A percentile compares a stretch with the other conserved stretches of the same genome.
phyloP scores from a whole-genome alignment of 64 coral and sea anemone species.

The Platygyra sinensis region DNA sequence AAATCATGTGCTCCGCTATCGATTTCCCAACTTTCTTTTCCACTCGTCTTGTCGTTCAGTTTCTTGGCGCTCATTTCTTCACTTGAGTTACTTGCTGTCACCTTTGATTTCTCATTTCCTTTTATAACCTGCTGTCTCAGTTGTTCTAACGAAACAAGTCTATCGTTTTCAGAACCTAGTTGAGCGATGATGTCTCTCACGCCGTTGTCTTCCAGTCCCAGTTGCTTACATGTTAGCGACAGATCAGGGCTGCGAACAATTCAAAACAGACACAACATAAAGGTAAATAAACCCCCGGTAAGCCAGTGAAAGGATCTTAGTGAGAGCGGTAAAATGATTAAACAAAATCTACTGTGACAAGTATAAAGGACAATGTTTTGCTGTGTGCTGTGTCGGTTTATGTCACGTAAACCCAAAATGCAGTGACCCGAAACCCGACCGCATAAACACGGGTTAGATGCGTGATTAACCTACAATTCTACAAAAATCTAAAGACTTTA shows the following conservation, averaged over 20 bases:
- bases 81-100: constrained; percentile 1
- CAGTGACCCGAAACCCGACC: constrained; percentile 32
- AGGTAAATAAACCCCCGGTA: constrained; percentile 31
- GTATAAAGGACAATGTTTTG: constrained; percentile 4
- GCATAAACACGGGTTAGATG: background rate
- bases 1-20: constrained; percentile 70
- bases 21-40: constrained; percentile 66
- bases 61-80: constrained; percentile 23
- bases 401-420: constrained; percentile 41
- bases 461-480: constrained; percentile 5
- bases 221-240: constrained; percentile 35
- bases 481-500: constrained; percentile 23
- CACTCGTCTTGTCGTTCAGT: constrained; percentile 46
- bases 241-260: constrained; percentile 35
- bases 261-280: constrained; percentile 38
- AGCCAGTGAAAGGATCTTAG: constrained; percentile 2
- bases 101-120: constrained; percentile 27
- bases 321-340: constrained; percentile 16
- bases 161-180: constrained; percentile 23
- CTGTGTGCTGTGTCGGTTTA: background rate
- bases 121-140: constrained; percentile 5
- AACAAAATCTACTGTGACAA: constrained; percentile 47
- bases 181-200: constrained; percentile 22
- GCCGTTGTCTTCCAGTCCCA: background rate
- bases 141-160: constrained; percentile 20